Percentiles rank a stretch among this genome's conserved stretches.
Evolutionary conservation across 1,140 invertebrate genomes (phyloP).

Genomic region (Caerostris darwini): DNA sequence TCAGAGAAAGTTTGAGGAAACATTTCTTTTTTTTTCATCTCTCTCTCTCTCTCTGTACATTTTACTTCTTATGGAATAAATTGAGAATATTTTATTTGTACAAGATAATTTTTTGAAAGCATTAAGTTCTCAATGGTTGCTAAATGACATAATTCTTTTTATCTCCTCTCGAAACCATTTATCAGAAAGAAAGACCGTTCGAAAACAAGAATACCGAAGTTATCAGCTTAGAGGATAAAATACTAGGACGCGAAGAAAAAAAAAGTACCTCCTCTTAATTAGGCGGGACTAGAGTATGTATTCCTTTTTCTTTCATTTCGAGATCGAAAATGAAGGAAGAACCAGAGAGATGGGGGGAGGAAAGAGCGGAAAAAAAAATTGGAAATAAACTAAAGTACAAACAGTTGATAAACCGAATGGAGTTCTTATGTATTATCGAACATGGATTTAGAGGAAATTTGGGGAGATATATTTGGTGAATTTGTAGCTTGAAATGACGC

Average conservation of each 20-base stretch:
- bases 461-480: slow-evolving; percentile 61
- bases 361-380: slow-evolving; percentile 13
- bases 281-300: slow-evolving; percentile 25
- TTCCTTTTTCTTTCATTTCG: slow-evolving; percentile 53
- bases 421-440: slow-evolving; percentile 57
- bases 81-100: slow-evolving; percentile 71
- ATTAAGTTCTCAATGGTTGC: slow-evolving; percentile 61
- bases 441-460: slow-evolving; percentile 65
- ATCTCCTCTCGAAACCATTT: slow-evolving; percentile 42
- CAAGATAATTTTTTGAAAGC: slow-evolving; percentile 67
- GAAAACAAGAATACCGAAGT: slow-evolving; percentile 62
- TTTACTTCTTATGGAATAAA: slow-evolving; percentile 56
- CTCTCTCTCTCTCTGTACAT: neutral
- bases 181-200: slow-evolving; percentile 57
- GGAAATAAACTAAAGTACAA: slow-evolving; percentile 52
- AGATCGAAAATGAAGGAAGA: slow-evolving; percentile 36
- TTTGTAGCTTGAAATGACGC: slow-evolving; percentile 61
- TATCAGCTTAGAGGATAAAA: slow-evolving; percentile 46
- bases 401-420: slow-evolving; percentile 61
- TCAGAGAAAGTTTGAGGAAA: slow-evolving; percentile 62
- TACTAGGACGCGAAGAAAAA: neutral
- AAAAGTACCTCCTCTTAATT: slow-evolving; percentile 52
- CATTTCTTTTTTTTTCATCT: neutral
- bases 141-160: slow-evolving; percentile 69
- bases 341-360: slow-evolving; percentile 3